These are phyloP conservation scores for Acipenser ruthenus DNA, from an alignment of 2,797 vertebrate species.

Conservation along the genomic window DNA sequence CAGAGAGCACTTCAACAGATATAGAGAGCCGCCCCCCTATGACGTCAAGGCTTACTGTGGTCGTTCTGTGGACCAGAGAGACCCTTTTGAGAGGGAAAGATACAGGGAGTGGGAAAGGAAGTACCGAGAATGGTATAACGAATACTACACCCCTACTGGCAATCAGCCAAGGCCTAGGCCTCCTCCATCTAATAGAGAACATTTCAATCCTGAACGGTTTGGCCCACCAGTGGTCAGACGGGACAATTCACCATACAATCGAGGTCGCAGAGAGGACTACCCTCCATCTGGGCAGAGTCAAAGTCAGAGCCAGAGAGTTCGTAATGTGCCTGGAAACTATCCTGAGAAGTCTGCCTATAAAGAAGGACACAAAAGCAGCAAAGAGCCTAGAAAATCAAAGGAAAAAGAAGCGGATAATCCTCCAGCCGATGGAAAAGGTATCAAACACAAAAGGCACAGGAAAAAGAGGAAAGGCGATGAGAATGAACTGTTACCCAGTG, in stretches of 20 bases:
- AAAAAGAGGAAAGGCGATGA: slow-evolving; percentile 65
- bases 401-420: slow-evolving; percentile 60
- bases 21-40: slow-evolving; percentile 65
- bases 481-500: slow-evolving; percentile 41
- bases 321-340: slow-evolving; percentile 45
- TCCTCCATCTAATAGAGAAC: slow-evolving; percentile 36
- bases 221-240: slow-evolving; percentile 58
- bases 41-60: slow-evolving; percentile 71
- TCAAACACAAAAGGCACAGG: slow-evolving; percentile 75
- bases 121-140: slow-evolving; percentile 90
- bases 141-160: slow-evolving; percentile 62
- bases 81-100: slow-evolving; percentile 73
- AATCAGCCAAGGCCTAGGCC: slow-evolving; percentile 63
- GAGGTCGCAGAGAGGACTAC: slow-evolving; percentile 73
- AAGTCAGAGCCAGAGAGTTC: slow-evolving; percentile 54
- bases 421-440: slow-evolving; percentile 68
- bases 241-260: slow-evolving; percentile 50
- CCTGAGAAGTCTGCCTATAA: slow-evolving; percentile 57
- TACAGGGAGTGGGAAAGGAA: slow-evolving; percentile 84
- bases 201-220: slow-evolving; percentile 46
- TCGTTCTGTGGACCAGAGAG: slow-evolving; percentile 67
- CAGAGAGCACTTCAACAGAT: slow-evolving; percentile 64
- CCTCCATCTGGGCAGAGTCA: slow-evolving; percentile 38
- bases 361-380: slow-evolving; percentile 46
- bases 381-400: slow-evolving; percentile 60